These are phyloP conservation scores for Phasia obesa DNA, from an alignment of 2,888 invertebrate species.

Conservation along the genomic window DNA sequence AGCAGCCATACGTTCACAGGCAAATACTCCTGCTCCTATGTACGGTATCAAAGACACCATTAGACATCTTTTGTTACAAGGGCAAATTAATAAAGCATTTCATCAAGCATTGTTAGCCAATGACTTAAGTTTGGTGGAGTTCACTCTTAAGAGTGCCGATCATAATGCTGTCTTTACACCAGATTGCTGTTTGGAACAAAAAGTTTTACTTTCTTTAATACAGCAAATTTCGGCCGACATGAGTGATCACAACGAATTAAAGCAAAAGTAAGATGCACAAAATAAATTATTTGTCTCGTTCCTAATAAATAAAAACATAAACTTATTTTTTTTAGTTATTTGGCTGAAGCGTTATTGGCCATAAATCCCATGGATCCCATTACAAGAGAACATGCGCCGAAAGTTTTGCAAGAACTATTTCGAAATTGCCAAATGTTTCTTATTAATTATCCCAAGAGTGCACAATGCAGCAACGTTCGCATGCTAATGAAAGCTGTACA, in stretches of 20 bases:
- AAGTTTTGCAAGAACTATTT: conserved; percentile 89
- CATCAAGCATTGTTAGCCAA: conserved; percentile 94
- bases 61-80: conserved; percentile 86
- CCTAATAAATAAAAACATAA: neutral
- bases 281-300: neutral
- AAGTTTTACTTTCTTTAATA: conserved; percentile 94
- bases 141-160: conserved; percentile 92
- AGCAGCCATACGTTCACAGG: conserved; percentile 86
- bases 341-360: conserved; percentile 93
- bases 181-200: conserved; percentile 90
- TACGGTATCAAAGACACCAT: conserved; percentile 87
- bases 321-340: conserved; percentile 85
- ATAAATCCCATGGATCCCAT: conserved; percentile 90
- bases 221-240: conserved; percentile 97
- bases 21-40: conserved; percentile 89
- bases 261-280: conserved; percentile 86
- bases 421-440: conserved; percentile 89
- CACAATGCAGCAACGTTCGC: conserved; percentile 83
- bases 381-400: conserved; percentile 91
- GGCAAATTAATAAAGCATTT: conserved; percentile 93
- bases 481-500: conserved; percentile 81
- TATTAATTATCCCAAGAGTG: conserved; percentile 86
- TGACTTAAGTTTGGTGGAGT: conserved; percentile 93
- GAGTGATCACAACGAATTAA: conserved; percentile 90
- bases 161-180: conserved; percentile 90